Evolutionary conservation across 2,888 invertebrate species (phyloP), one percentile per base, ranked within the genome.

Genomic region (Nipponacmea schrenckii): DNA sequence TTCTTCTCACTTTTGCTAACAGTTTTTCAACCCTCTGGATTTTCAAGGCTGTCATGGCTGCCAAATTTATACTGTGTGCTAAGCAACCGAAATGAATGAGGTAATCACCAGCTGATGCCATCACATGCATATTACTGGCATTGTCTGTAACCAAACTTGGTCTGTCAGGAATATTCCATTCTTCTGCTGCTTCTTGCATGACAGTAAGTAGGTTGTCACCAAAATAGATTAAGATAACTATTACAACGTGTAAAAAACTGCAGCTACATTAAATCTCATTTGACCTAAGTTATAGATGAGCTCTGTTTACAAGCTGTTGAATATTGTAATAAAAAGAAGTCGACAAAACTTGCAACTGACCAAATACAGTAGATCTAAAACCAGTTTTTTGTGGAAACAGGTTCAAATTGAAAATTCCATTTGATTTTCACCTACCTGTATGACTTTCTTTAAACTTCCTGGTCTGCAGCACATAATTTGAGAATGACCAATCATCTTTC

Each of bases 401-500:
- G n/a, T n/a, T n/a, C n/a, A n/a, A n/a, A n/a, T n/a, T n/a, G n/a
- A n/a, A n/a, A n/a, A n/a, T n/a, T n/a, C n/a, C n/a, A n/a, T n/a
- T n/a, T n/a, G n/a, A n/a, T n/a, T n/a, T n/a, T n/a, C n/a, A n/a
- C n/a, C n/a, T n/a, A n/a, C n/a, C n/a, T n/a, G n/a, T n/a, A n/a
- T n/a, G n/a, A n/a, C 27, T n/a, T n/a, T n/a, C n/a, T n/a, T n/a
- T n/a, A n/a, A n/a, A n/a, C n/a, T n/a, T n/a, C n/a, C n/a, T n/a
- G 7, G 17, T 50, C 39, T 20, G 74, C 50, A 74, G 64, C 1
- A 71, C 71, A 71, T 68, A 76, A 20, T 68, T 73, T 26, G 69
- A 15, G 27, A 73, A 15, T 31, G 64, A 62, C 71, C 73, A 75
- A 24, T 75, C 69, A 12, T 66, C 17, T 15, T 66, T 68, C 27